phyloP scores from a whole-genome alignment of 2,888 invertebrate genomes.

The Sepioteuthis lessoniana region DNA sequence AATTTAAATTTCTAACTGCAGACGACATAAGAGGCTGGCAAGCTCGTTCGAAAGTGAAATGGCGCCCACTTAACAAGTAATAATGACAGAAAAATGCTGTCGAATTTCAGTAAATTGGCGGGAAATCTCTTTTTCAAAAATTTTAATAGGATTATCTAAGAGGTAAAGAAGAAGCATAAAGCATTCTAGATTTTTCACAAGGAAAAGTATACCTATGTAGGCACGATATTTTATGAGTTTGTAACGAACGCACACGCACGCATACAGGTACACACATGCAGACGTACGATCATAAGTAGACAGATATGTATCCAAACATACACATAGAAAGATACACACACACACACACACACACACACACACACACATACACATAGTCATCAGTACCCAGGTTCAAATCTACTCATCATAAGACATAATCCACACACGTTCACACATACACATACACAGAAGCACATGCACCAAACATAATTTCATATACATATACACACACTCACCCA shows the following conservation, averaged over 20 bases:
- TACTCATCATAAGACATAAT: too few relatives aligned
- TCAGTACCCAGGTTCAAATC: neutral
- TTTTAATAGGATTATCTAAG: too few relatives aligned
- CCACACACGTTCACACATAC: neutral
- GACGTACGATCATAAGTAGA: neutral
- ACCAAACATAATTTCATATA: too few relatives aligned
- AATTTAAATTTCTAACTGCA: neutral
- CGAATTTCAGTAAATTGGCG: neutral
- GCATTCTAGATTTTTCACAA: too few relatives aligned
- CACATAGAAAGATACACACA: too few relatives aligned
- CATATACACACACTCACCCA: too few relatives aligned
- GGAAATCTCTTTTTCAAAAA: neutral
- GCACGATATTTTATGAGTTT: too few relatives aligned
- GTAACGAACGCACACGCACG: too few relatives aligned
- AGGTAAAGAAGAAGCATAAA: too few relatives aligned
- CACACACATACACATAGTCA: neutral
- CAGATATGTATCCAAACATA: neutral
- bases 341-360: neutral
- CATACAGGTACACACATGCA: neutral
- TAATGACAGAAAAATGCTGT: constrained; percentile 15
- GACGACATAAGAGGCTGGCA: neutral
- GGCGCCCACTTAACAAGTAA: neutral
- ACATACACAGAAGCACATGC: neutral
- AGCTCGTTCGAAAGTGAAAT: neutral
- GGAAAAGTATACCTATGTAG: too few relatives aligned